These are phyloP conservation scores for Arbacia lixula DNA, from an alignment of 53 echinoderm and acorn worm species.

Conservation along the genomic window DNA sequence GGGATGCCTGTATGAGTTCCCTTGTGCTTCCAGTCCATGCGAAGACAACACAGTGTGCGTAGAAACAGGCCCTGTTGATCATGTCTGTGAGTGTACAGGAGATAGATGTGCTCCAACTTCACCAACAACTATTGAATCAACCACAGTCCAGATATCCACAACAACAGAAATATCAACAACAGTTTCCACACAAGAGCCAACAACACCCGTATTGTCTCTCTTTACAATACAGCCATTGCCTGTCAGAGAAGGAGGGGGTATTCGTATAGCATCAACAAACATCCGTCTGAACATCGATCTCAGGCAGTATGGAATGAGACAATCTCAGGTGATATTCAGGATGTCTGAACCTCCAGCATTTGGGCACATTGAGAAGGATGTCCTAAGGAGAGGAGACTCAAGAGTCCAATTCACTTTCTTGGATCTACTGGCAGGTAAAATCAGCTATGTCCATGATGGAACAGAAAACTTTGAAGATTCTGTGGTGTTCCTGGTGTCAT, in stretches of 20 bases:
- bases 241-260: slow-evolving; percentile 81
- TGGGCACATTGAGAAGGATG: slow-evolving; percentile 79
- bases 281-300: slow-evolving; percentile 82
- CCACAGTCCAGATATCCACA: neutral
- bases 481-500: slow-evolving; percentile 65
- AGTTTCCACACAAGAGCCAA: neutral
- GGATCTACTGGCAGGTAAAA: slow-evolving; percentile 78
- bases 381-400: slow-evolving; percentile 70
- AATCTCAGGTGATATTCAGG: slow-evolving; percentile 81
- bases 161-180: neutral
- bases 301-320: slow-evolving; percentile 60
- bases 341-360: slow-evolving; percentile 64
- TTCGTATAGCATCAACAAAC: slow-evolving; percentile 68
- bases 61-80: slow-evolving; percentile 68
- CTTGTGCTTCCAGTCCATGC: slow-evolving; percentile 72
- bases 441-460: slow-evolving; percentile 88
- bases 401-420: slow-evolving; percentile 76
- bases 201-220: slow-evolving; percentile 32
- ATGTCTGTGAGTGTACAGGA: slow-evolving; percentile 64
- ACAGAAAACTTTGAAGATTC: slow-evolving; percentile 87
- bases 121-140: neutral
- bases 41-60: slow-evolving; percentile 63
- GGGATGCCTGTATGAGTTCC: slow-evolving; percentile 89
- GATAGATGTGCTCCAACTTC: slow-evolving; percentile 4
- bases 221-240: slow-evolving; percentile 54